Evolutionary conservation across 2,888 invertebrate species (phyloP), one percentile per base, ranked within the genome.

Genomic region (Agrilus cyanescens): DNA sequence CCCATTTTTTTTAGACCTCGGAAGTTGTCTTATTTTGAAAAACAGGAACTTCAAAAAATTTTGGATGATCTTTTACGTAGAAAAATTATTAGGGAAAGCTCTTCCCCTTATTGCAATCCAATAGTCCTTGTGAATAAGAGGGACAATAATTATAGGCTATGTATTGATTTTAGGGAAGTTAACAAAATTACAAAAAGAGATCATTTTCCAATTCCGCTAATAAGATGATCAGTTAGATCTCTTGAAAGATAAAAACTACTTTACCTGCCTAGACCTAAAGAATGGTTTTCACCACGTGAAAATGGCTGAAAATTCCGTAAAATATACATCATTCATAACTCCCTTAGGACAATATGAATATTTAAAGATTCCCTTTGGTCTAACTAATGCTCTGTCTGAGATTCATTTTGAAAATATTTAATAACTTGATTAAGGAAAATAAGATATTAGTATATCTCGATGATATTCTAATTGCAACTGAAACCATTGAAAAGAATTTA

Each of bases 261-360:
- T 52, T 47, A 53, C 53, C 4, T 50, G 34, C 8, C 41, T 61
- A 15, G 58, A 60, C 46, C 44, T 61, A 12, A 53, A 51, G 38
- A 52, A 52, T 46, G 58, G 50, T 1, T 61, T 57, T 37, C 48
- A 57, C 37, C 58, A 59, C 33, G 49, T 60, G 10, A 33, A 37
- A 13, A 31, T 60, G 16, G 45, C 50, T 1, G 44, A 53, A 43
- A 43, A 50, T 10, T 56, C 54, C 5, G 44, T 50, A 3, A 49
- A 56, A 43, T 53, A 55, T 32, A 60, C 58, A 3, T 52, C 57
- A 1, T 61, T 62, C 46, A 46, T 55, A 5, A 56, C 54, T 1
- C 53, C 50, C 12, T 41, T 50, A 18, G 56, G 56, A 4, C 55
- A 55, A 36, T 56, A 43, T 33, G 54, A 57, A 44, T 56, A 44